A percentile compares a stretch with the other conserved stretches of the same genome.
These are phyloP conservation scores for Calosoma granatense DNA, from an alignment of 1,140 invertebrate genomes.

Conservation along the genomic window DNA sequence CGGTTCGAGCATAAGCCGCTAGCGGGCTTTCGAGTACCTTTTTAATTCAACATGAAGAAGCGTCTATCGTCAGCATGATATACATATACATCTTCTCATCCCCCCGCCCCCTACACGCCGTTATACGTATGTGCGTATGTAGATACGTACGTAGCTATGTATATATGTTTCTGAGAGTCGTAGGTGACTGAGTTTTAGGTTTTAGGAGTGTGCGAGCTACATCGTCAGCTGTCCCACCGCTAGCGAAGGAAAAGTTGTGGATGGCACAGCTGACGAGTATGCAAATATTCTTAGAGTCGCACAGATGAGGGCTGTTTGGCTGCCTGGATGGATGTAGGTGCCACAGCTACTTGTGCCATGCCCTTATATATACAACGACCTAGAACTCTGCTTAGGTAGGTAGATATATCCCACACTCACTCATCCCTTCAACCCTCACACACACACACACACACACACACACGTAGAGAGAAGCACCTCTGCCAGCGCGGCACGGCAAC, in stretches of 20 bases:
- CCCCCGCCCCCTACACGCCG: not conserved
- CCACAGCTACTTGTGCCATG: not conserved
- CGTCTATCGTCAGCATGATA: not conserved
- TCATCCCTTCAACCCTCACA: constrained; percentile 11
- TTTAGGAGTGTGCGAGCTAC: constrained; percentile 19
- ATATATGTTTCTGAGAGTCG: too few relatives aligned
- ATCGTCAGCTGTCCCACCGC: constrained; percentile 13
- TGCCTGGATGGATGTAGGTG: not conserved
- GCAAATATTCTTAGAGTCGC: constrained; percentile 23
- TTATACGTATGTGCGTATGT: too few relatives aligned
- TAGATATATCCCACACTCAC: too few relatives aligned
- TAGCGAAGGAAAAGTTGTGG: constrained; percentile 31
- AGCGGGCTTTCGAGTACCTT: constrained; percentile 21
- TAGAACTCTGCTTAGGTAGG: not conserved
- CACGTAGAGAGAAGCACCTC: constrained; percentile 16
- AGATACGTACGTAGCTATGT: too few relatives aligned
- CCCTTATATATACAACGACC: not conserved
- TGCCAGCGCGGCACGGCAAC: not conserved
- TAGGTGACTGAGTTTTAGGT: not conserved
- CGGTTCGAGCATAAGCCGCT: not conserved
- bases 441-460: too few relatives aligned
- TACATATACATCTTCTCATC: not conserved
- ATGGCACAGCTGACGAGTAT: constrained; percentile 33
- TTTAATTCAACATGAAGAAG: constrained; percentile 19
- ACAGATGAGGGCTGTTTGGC: not conserved